phyloP scores from a whole-genome alignment of 2,888 invertebrate species.

The Hanleya hanleyi region DNA sequence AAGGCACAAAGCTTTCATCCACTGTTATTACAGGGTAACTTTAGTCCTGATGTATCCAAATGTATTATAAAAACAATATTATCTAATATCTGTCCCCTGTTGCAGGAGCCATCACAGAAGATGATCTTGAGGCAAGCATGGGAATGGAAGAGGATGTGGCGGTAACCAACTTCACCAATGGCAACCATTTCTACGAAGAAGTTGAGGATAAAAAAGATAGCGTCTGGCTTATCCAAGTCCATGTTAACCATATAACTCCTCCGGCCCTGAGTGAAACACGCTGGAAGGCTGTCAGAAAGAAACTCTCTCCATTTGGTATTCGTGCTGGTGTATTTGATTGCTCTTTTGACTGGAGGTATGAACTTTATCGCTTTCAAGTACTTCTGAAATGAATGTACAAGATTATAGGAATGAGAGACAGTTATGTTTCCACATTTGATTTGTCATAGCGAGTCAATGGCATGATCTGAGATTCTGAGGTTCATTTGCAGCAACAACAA shows the following conservation, averaged over 20 bases:
- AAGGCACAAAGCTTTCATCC: too few species aligned
- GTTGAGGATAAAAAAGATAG: conserved; percentile 77
- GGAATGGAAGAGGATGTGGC: conserved; percentile 40
- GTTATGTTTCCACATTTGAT: too few species aligned
- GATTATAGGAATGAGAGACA: too few species aligned
- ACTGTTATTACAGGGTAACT: too few species aligned
- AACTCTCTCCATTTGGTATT: conserved; percentile 75
- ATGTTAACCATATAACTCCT: conserved; percentile 47
- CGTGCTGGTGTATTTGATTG: conserved; percentile 76
- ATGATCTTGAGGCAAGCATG: conserved; percentile 63
- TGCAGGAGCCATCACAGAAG: conserved; percentile 67
- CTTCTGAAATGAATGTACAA: too few species aligned
- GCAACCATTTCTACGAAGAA: conserved; percentile 73
- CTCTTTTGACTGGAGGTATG: conserved; percentile 73
- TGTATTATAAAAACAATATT: too few species aligned
- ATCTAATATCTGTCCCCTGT: background rate
- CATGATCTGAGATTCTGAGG: too few species aligned
- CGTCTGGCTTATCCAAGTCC: conserved; percentile 76
- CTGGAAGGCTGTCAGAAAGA: conserved; percentile 74
- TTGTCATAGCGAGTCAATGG: too few species aligned
- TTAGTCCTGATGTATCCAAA: too few species aligned
- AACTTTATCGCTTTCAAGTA: too few species aligned
- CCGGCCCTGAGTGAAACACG: conserved; percentile 47
- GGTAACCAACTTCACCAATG: conserved; percentile 72
- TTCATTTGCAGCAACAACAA: too few species aligned